Base-by-base conservation (phyloP, 2,888 invertebrate species). In the Phortica okadai region DNA sequence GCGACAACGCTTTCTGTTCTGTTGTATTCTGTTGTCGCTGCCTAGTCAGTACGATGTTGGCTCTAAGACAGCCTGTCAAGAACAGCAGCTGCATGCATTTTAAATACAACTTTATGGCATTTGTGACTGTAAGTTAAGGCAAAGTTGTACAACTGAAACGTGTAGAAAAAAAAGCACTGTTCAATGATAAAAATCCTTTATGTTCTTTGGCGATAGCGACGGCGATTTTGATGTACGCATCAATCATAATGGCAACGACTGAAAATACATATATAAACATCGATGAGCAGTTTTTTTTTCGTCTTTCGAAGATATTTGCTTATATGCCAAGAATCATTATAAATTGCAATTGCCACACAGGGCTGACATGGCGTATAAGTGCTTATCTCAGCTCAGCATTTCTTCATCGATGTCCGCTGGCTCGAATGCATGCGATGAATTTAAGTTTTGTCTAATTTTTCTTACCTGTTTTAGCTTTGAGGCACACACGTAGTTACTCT, bases 61-160 rank as follows among this genome's bases (percentile, higher is more conserved):
- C 64, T 6, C 14, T 33, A 33, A 33, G 33, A 33, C 25, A 8
- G 50, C 2, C 69, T 69, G 69, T 69, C 69, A 69, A 69, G 69
- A 69, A 69, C 69, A 21, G 69, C 69, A 69, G 69, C 69, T 69
- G 69, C 69, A 45, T 69, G 45, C 69, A 69, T 69, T 69, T 69
- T 45, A 50, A 69, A 69, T 45, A 44, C 69, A 69, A 69, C 21
- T 69, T 69, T 69, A 69, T 69, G 69, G 45, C 16, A 69, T 45
- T 64, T 33, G 62, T 11, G 11, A 8, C 62, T 64, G 62, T 25
- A 11, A 33, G 7, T 33, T 6, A 58, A 58, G 62, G 25, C 33
- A 33, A 50, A 50, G 50, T 14, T 50, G 50, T 14, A 11, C 10
- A 50, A 50, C 50, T 2, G 14, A 33, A 64, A 11, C 14, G 41